phyloP scores from a whole-genome alignment of 2,888 invertebrate species.

The Tetheella fluctuosa region DNA sequence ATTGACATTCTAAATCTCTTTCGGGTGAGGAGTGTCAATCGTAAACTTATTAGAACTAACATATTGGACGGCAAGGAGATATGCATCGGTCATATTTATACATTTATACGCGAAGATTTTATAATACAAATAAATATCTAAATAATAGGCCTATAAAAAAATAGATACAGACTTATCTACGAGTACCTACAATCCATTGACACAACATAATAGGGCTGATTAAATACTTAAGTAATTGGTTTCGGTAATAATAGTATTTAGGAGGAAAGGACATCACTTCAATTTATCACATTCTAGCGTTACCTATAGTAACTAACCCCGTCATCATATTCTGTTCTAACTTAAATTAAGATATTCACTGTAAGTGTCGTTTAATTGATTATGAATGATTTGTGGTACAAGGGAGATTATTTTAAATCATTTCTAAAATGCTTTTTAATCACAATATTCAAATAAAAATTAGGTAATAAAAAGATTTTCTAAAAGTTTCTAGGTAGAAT shows the following conservation, averaged over 20 bases:
- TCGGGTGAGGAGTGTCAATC: slow-evolving; percentile 30
- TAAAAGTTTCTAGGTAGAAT: slow-evolving; percentile 67
- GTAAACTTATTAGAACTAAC: slow-evolving; percentile 35
- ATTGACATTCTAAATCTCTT: slow-evolving; percentile 24
- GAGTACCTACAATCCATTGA: slow-evolving; percentile 9
- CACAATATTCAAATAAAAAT: slow-evolving; percentile 62
- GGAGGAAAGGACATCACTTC: slow-evolving; percentile 39
- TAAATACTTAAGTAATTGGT: neutral
- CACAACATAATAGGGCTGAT: slow-evolving; percentile 2
- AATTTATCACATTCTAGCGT: slow-evolving; percentile 48
- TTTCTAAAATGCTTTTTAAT: slow-evolving; percentile 75
- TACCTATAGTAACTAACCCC: slow-evolving; percentile 45
- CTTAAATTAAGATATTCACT: slow-evolving; percentile 53
- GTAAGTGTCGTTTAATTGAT: slow-evolving; percentile 65
- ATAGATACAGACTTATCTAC: slow-evolving; percentile 7
- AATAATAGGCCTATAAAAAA: slow-evolving; percentile 45
- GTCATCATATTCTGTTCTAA: slow-evolving; percentile 44
- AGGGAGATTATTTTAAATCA: slow-evolving; percentile 75
- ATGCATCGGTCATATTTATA: slow-evolving; percentile 56
- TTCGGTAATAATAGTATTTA: slow-evolving; percentile 6
- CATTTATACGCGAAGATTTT: slow-evolving; percentile 54
- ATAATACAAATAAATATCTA: slow-evolving; percentile 40
- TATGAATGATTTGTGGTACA: slow-evolving; percentile 71
- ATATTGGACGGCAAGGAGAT: slow-evolving; percentile 32
- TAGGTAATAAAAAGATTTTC: slow-evolving; percentile 62